Evolutionary conservation across 30 jellyfish, hydroid and myxozoan species (phyloP), one percentile per base, ranked within the genome.

Genomic region (Aurelia aurita): DNA sequence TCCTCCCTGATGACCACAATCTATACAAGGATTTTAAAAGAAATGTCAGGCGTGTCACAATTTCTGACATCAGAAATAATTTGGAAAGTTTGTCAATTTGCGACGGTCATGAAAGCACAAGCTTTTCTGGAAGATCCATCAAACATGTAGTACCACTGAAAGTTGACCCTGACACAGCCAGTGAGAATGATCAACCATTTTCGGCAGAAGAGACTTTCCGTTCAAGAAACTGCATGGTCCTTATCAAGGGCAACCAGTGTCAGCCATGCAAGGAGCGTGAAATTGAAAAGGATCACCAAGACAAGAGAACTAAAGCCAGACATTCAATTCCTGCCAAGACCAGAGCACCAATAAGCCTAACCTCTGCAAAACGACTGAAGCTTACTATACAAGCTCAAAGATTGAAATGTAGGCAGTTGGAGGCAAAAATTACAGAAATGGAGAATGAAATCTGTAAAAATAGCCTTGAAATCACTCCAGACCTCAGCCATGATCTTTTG

Each of bases 251-350:
- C 10, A 21, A 32, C 5, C 57, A 47, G 21, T 39, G 84, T 72
- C 46, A 11, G 61, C 6, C 69, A 47, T 18, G 16, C 9, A 74
- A 74, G 22, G 43, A n/a, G n/a, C n/a, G n/a, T n/a, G n/a, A n/a
- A n/a, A n/a, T n/a, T n/a, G n/a, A n/a, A n/a, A n/a, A n/a, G n/a
- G n/a, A n/a, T n/a, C n/a, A n/a, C n/a, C n/a, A n/a, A n/a, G n/a
- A n/a, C n/a, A n/a, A n/a, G n/a, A n/a, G n/a, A n/a, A n/a, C n/a
- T n/a, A n/a, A n/a, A n/a, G n/a, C n/a, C n/a, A n/a, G n/a, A n/a
- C n/a, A n/a, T n/a, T n/a, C n/a, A n/a, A n/a, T n/a, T n/a, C 87
- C 92, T 49, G 79, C 79, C 8, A 69, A 82, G n/a, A 18, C 16
- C 23, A 82, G 49, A 54, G 92, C 92, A 26, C 92, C 87, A 49